phyloP scores from a whole-genome alignment of 2,888 invertebrate genomes.

The Anaspis maculata region DNA sequence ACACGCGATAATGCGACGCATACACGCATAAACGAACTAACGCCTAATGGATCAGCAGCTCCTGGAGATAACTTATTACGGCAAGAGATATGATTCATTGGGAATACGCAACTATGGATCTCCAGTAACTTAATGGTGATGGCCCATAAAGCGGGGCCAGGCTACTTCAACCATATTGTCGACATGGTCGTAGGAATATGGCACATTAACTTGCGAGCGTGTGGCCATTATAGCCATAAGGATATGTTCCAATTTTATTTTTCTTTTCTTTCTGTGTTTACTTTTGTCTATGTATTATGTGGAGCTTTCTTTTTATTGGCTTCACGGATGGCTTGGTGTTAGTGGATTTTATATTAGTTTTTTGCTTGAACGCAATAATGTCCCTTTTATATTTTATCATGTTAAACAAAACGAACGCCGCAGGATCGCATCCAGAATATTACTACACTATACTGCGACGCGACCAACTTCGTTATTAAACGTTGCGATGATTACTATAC shows the following conservation, averaged over 20 bases:
- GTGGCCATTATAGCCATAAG: slow-evolving; percentile 14
- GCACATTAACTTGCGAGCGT: slow-evolving; percentile 16
- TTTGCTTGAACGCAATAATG: slow-evolving; percentile 9
- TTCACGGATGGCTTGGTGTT: slow-evolving; percentile 9
- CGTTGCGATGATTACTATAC: too few relatives aligned
- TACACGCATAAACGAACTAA: too few relatives aligned
- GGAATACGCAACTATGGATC: slow-evolving; percentile 14
- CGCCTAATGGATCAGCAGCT: too few relatives aligned
- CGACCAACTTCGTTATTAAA: too few relatives aligned
- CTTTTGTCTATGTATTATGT: slow-evolving; percentile 14
- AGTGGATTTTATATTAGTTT: slow-evolving; percentile 13
- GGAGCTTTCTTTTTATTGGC: slow-evolving; percentile 10
- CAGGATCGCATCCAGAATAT: too few relatives aligned
- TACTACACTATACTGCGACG: too few relatives aligned
- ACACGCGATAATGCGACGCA: too few relatives aligned
- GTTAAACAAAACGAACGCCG: slow-evolving; percentile 4
- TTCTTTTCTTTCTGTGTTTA: slow-evolving; percentile 14
- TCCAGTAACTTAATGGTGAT: slow-evolving; percentile 16
- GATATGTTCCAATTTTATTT: slow-evolving; percentile 13
- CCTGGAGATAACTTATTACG: slow-evolving; percentile 11
- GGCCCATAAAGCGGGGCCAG: slow-evolving; percentile 16
- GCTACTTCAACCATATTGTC: slow-evolving; percentile 14
- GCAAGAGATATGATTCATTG: slow-evolving; percentile 16
- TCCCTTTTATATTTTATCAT: slow-evolving; percentile 6
- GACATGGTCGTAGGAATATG: slow-evolving; percentile 14